Evolutionary conservation across 2,888 invertebrate species (phyloP), one percentile per base, ranked within the genome.

Genomic region (Panzeria rudis): DNA sequence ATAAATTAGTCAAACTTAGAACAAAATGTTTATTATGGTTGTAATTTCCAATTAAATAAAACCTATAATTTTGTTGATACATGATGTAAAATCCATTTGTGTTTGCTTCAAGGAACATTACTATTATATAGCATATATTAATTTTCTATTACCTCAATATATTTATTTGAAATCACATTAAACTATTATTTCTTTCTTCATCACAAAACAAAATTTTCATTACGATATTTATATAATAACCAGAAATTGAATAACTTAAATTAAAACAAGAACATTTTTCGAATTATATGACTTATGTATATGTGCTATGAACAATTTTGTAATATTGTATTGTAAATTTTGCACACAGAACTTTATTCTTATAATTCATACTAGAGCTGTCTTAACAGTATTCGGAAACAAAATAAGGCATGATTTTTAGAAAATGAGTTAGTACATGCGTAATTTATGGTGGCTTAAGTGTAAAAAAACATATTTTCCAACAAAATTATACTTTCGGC

Each of bases 191-290:
- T 62, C 29, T 75, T 54, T 41, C 44, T 17, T n/a, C 23, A 77
- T 66, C 32, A 68, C 44, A 68, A 29, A 77, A 59, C 56, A 44
- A 15, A 76, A 86, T 69, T 68, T 69, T 41, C 61, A 68, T 81
- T 81, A 61, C 17, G 2, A 32, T 81, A 69, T 75, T 66, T 61
- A 62, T 81, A 35, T 69, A 69, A 69, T 62, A 68, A 62, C 75
- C 17, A n/a, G 25, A 68, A 75, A 75, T 75, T 69, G 44, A 69
- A 81, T 81, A 81, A 81, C 75, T 75, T 44, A 81, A 62, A 81
- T 81, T 81, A 81, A 69, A 75, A 69, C 68, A 61, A 68, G 52
- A 75, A 13, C 56, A 29, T 61, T 32, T 32, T 15, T 15, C 15
- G 50, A 77, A 59, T 38, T 32, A 25, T 17, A 3, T n/a, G n/a